Percentiles rank a stretch among this genome's conserved stretches.
Conservation (phyloP, 2,113 vertebrate species). For the Oncorhynchus kisutch region DNA sequence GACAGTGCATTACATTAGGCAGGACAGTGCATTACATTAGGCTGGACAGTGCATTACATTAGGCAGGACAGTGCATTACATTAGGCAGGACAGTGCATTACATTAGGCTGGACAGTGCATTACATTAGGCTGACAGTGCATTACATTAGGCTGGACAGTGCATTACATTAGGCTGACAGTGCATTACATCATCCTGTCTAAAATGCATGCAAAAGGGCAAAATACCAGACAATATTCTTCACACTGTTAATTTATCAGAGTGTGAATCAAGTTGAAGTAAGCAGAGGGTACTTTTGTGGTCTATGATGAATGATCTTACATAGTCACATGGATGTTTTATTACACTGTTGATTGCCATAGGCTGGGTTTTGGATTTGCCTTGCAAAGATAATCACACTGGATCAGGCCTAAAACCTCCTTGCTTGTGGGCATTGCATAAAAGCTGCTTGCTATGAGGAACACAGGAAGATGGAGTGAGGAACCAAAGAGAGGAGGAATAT, state of each 20-base stretch:
- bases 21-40: no score
- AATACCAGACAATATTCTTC: no score
- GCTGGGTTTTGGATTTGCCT: conserved; percentile 26
- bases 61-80: no score
- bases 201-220: no score
- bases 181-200: no score
- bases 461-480: not conserved
- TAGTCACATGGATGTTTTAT: conserved; percentile 12
- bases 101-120: no score
- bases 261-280: conserved; percentile 26
- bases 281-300: conserved; percentile 6
- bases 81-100: no score
- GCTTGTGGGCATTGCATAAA: conserved; percentile 29
- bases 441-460: conserved; percentile 39
- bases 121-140: no score
- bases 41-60: no score
- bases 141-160: no score
- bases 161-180: no score
- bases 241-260: not conserved
- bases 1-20: no score
- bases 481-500: conserved; percentile 13
- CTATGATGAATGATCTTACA: conserved; percentile 29
- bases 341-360: conserved; percentile 28
- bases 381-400: conserved; percentile 34
- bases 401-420: conserved; percentile 28